Percentiles rank a stretch among this genome's conserved stretches.
These are phyloP conservation scores for Pogona vitticeps DNA, from an alignment of 2,113 vertebrate species.

Conservation along the genomic window DNA sequence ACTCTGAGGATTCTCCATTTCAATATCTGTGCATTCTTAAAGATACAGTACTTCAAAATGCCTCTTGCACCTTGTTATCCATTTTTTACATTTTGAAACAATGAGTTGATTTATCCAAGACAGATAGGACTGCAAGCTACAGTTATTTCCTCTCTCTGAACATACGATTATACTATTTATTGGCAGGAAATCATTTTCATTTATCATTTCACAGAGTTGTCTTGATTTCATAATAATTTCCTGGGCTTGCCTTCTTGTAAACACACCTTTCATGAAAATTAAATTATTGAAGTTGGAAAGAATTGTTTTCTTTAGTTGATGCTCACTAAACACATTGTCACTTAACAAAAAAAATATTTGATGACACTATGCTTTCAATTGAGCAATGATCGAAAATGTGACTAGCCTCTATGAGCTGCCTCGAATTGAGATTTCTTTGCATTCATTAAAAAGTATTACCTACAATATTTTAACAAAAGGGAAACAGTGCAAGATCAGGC, in stretches of 20 bases:
- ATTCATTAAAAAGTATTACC: not conserved
- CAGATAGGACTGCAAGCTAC: not conserved
- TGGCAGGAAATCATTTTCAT: not conserved
- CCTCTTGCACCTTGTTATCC: not conserved
- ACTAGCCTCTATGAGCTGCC: not conserved
- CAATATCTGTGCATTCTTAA: slow-evolving; percentile 14
- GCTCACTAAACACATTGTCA: not conserved
- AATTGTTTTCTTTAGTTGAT: not conserved
- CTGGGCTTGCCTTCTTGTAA: not conserved
- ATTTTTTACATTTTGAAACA: not conserved
- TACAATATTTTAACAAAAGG: not conserved
- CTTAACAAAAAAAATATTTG: not conserved
- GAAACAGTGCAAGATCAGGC: not conserved
- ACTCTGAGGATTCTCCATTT: slow-evolving; percentile 10
- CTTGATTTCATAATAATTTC: not conserved
- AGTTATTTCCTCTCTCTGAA: not conserved
- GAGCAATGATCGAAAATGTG: not conserved
- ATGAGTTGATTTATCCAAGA: not conserved
- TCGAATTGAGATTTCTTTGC: not conserved
- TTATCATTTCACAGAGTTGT: not conserved
- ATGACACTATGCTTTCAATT: not conserved
- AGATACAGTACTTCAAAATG: slow-evolving; percentile 1
- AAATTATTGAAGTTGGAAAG: not conserved
- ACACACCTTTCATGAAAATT: not conserved
- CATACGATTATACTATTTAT: not conserved